Evolutionary conservation across 1,140 invertebrate genomes (phyloP).

Genomic region (Thalassaphorura encarpata): DNA sequence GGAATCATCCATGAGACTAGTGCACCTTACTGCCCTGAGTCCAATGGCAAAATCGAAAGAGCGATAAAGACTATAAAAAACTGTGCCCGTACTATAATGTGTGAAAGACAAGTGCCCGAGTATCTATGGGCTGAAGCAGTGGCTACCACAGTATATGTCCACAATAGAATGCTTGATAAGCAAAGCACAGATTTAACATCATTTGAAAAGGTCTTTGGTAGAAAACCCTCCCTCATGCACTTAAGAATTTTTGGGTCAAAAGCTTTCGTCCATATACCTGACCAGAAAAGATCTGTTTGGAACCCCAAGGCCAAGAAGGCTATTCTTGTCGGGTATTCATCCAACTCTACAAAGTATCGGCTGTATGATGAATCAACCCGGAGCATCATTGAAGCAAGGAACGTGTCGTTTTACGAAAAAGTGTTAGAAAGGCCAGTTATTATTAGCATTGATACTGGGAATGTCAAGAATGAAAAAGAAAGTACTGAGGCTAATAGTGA

Average conservation of each 20-base stretch:
- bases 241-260: conserved; percentile 35
- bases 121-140: conserved; percentile 12
- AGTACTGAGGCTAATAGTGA: background rate
- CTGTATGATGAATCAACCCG: conserved; percentile 17
- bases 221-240: conserved; percentile 33
- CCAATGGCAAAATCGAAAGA: conserved; percentile 11
- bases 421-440: background rate
- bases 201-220: conserved; percentile 34
- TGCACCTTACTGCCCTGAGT: conserved; percentile 1
- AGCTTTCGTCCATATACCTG: conserved; percentile 33
- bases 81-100: conserved; percentile 4
- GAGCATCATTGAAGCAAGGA: conserved; percentile 15
- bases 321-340: conserved; percentile 34
- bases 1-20: background rate
- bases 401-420: conserved; percentile 29
- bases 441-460: too few relatives aligned
- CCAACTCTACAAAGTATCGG: conserved; percentile 22
- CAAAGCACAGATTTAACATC: conserved; percentile 27
- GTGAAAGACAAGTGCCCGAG: background rate
- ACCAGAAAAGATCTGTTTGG: conserved; percentile 19
- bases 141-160: conserved; percentile 7
- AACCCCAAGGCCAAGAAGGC: conserved; percentile 30
- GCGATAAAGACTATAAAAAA: conserved; percentile 9
- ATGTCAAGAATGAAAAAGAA: background rate
- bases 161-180: conserved; percentile 34